Percentiles rank a stretch among this genome's conserved stretches.
Evolutionary conservation across 2,113 vertebrate species (phyloP).

Genomic region (Cyprinodon variegatus): DNA sequence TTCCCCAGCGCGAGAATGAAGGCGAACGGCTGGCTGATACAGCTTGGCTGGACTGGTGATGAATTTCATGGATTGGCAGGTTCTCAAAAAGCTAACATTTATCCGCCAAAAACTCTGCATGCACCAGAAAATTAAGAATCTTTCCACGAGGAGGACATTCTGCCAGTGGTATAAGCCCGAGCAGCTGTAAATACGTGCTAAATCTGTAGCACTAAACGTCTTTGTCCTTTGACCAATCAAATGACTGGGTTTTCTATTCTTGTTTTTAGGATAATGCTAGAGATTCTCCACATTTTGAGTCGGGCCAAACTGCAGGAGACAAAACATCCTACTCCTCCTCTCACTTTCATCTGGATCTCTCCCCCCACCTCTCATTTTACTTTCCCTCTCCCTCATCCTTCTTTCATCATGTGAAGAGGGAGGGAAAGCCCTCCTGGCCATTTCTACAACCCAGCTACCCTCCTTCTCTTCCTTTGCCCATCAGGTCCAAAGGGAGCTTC

Average conservation of each 20-base stretch:
- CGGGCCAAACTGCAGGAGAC: constrained; percentile 47
- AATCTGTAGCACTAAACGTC: constrained; percentile 11
- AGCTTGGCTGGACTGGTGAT: constrained; percentile 50
- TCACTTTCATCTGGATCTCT: constrained; percentile 69
- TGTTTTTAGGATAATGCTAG: constrained; percentile 27
- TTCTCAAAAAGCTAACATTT: constrained; percentile 61
- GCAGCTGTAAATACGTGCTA: constrained; percentile 27
- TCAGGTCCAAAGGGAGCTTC: constrained; percentile 69
- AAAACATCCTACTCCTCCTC: constrained; percentile 57
- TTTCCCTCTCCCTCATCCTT: constrained; percentile 47
- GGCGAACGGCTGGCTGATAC: constrained; percentile 33
- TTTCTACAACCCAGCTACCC: constrained; percentile 49
- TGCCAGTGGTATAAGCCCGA: constrained; percentile 29
- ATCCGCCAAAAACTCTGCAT: constrained; percentile 39
- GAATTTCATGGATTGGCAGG: constrained; percentile 66
- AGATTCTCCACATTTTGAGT: constrained; percentile 40
- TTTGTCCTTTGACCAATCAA: constrained; percentile 26
- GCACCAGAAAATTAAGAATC: constrained; percentile 49
- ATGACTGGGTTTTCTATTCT: constrained; percentile 14
- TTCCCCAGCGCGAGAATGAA: constrained; percentile 60
- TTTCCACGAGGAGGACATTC: constrained; percentile 50
- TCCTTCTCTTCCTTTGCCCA: constrained; percentile 63
- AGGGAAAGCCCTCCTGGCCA: constrained; percentile 69
- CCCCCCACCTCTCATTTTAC: constrained; percentile 48
- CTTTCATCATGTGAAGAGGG: constrained; percentile 74